These are phyloP conservation scores for Pipistrellus kuhlii DNA, from an alignment of 2,797 vertebrate species.

Conservation along the genomic window DNA sequence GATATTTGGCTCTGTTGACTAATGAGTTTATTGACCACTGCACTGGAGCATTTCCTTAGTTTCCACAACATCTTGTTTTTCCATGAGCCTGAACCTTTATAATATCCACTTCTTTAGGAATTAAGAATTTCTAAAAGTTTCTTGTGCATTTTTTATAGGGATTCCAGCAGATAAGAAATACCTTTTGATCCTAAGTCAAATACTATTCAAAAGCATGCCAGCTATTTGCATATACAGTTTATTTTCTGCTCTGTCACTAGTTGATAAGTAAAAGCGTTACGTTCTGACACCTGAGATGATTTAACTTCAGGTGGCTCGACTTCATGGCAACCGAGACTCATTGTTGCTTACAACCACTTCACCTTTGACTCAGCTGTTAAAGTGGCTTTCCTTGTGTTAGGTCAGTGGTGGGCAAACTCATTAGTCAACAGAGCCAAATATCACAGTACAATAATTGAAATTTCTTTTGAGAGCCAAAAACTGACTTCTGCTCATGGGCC, in stretches of 20 bases:
- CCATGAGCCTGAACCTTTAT: not conserved
- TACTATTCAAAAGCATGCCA: not conserved
- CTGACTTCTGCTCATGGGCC: no score
- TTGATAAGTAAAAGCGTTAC: not conserved
- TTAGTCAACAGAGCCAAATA: no score
- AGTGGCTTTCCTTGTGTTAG: not conserved
- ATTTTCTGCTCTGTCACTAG: not conserved
- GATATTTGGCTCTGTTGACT: no score
- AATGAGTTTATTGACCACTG: no score
- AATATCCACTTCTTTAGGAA: not conserved
- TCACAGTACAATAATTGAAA: no score
- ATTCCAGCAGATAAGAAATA: not conserved
- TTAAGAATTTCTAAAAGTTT: not conserved
- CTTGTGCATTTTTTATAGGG: not conserved
- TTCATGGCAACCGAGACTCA: not conserved
- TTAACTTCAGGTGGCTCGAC: not conserved
- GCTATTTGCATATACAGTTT: not conserved
- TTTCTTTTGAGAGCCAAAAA: no score
- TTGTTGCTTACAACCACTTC: not conserved
- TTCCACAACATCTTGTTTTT: not conserved
- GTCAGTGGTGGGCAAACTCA: no score
- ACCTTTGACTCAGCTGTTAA: not conserved
- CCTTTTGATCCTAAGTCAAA: not conserved
- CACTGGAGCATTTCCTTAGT: not conserved
- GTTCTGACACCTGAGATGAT: not conserved